Conservation (phyloP, 2,888 invertebrate species). For the Nomada lathburiana region DNA sequence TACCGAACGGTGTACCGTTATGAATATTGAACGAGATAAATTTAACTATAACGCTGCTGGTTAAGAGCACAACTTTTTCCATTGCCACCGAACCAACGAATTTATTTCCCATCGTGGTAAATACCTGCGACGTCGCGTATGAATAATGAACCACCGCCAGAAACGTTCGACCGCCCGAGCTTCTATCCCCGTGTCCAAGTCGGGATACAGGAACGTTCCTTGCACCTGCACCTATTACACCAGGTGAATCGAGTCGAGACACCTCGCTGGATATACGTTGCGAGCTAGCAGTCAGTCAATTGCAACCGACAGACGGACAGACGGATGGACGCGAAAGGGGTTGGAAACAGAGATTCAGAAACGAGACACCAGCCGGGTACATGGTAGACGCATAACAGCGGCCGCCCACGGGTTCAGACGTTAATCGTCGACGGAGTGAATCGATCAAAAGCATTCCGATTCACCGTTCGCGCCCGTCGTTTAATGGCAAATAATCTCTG, state of each 20-base stretch:
- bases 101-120: slow-evolving; percentile 60
- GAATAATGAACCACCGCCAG: slow-evolving; percentile 70
- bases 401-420: slow-evolving; percentile 51
- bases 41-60: slow-evolving; percentile 59
- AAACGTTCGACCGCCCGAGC: slow-evolving; percentile 62
- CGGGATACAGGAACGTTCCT: slow-evolving; percentile 36
- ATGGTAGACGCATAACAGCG: slow-evolving; percentile 21
- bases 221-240: slow-evolving; percentile 52
- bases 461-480: slow-evolving; percentile 64
- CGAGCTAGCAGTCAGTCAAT: slow-evolving; percentile 20
- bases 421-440: slow-evolving; percentile 61
- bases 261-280: slow-evolving; percentile 19
- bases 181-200: slow-evolving; percentile 18
- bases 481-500: slow-evolving; percentile 71
- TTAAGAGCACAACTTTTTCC: slow-evolving; percentile 67
- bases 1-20: slow-evolving; percentile 42
- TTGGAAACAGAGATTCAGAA: slow-evolving; percentile 9
- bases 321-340: not conserved
- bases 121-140: slow-evolving; percentile 51
- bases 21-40: slow-evolving; percentile 64
- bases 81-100: slow-evolving; percentile 62
- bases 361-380: slow-evolving; percentile 14
- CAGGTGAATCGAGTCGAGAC: slow-evolving; percentile 41
- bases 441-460: slow-evolving; percentile 75
- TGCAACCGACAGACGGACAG: slow-evolving; percentile 5